Conservation (phyloP, 92 coral and sea anemone genomes). For the Anthopleura xanthogrammica region DNA sequence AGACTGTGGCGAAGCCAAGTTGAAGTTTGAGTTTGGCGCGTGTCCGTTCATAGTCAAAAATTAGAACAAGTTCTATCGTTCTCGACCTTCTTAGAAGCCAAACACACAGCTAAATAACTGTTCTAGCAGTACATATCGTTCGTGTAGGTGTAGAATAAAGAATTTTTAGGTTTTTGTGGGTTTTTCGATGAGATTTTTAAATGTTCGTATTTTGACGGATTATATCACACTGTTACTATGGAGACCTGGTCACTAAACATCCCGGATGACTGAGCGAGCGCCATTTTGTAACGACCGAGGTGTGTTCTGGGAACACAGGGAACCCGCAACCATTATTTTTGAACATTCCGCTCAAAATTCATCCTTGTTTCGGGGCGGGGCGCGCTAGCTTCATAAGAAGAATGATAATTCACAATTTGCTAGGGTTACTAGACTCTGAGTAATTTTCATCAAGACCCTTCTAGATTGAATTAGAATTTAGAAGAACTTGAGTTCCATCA, state of each 20-base stretch:
- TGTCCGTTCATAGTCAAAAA: slow-evolving; percentile 52
- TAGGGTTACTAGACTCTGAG: too few species aligned
- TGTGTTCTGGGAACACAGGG: slow-evolving; percentile 15
- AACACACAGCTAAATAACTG: neutral
- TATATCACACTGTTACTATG: slow-evolving; percentile 24
- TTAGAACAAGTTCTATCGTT: slow-evolving; percentile 33
- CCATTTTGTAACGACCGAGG: neutral
- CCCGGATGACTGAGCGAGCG: slow-evolving; percentile 32
- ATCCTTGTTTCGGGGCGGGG: too few species aligned
- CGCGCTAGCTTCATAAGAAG: too few species aligned
- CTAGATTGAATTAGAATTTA: too few species aligned
- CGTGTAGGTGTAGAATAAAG: neutral
- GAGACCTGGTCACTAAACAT: slow-evolving; percentile 36
- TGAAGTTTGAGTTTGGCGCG: slow-evolving; percentile 58
- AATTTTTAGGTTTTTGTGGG: neutral
- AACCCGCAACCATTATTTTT: neutral
- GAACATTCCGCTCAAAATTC: too few species aligned
- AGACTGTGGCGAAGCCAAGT: slow-evolving; percentile 39
- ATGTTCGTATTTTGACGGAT: slow-evolving; percentile 27
- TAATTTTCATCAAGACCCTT: too few species aligned
- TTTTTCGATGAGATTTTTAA: neutral
- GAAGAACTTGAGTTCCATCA: too few species aligned
- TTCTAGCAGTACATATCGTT: neutral
- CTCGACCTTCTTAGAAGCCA: neutral
- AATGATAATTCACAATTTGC: too few species aligned